Conservation (phyloP, 2,113 vertebrate genomes). For the Eulemur rufifrons region DNA sequence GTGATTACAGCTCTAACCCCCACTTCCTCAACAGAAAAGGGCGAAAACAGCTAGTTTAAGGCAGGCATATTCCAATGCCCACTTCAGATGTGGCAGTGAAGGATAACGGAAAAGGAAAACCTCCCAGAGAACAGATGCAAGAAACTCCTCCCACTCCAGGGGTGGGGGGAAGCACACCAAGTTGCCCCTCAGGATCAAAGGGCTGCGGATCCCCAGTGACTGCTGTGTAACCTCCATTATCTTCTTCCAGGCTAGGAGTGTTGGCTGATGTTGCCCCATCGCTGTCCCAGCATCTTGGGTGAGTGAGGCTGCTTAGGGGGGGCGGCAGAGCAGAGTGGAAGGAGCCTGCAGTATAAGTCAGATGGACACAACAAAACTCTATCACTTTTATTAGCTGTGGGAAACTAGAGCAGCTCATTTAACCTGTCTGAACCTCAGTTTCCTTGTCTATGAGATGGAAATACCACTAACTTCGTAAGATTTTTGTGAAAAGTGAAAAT, state of each 20-base stretch:
- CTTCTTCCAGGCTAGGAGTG: background rate
- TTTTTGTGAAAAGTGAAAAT: background rate
- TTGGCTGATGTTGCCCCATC: background rate
- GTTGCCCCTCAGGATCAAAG: background rate
- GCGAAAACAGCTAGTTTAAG: background rate
- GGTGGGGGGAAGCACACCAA: background rate
- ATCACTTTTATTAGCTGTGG: background rate
- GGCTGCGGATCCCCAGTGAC: background rate
- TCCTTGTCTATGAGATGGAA: background rate
- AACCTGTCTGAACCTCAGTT: background rate
- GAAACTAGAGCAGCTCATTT: background rate
- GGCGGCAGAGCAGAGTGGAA: background rate
- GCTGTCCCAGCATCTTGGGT: background rate
- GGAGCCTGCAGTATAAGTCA: background rate
- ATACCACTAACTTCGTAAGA: background rate
- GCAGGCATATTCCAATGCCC: background rate
- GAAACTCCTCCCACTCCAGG: background rate
- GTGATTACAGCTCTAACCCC: background rate
- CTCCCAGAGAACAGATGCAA: background rate
- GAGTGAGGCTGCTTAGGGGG: background rate
- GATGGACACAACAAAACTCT: background rate
- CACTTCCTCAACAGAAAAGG: background rate
- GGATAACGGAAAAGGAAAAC: background rate
- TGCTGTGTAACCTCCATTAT: background rate
- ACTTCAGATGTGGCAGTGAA: background rate